These are phyloP conservation scores for Archocentrus centrarchus DNA, from an alignment of 2,113 vertebrate species.

Conservation along the genomic window DNA sequence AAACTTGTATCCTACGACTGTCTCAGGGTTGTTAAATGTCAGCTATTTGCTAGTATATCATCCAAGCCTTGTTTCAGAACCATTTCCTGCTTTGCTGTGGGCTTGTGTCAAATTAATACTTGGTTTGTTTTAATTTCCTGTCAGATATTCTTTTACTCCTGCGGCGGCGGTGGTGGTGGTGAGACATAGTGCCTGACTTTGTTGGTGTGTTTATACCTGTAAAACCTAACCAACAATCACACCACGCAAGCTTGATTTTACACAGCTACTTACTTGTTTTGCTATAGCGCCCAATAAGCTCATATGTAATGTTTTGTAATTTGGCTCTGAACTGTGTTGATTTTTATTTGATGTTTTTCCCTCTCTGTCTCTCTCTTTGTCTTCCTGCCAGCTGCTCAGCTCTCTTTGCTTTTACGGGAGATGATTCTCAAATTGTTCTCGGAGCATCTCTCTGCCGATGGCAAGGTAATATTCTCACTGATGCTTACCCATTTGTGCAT, in stretches of 20 bases:
- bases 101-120: not conserved
- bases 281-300: not conserved
- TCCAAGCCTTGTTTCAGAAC: constrained; percentile 20
- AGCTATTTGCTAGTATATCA: not conserved
- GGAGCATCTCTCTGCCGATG: constrained; percentile 82
- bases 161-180: not conserved
- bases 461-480: constrained; percentile 78
- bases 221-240: not conserved
- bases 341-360: not conserved
- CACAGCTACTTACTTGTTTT: not conserved
- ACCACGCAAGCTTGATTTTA: not conserved
- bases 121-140: not conserved
- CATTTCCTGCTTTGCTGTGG: constrained; percentile 18
- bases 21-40: not conserved
- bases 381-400: constrained; percentile 71
- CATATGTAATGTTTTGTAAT: not conserved
- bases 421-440: constrained; percentile 82
- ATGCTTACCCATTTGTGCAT: too few relatives aligned
- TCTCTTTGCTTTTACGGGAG: constrained; percentile 79
- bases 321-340: not conserved
- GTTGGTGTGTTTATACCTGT: not conserved
- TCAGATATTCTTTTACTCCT: not conserved
- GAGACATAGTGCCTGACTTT: not conserved
- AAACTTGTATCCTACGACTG: too few relatives aligned
- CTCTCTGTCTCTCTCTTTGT: not conserved